Percentiles rank a stretch among this genome's conserved stretches.
Conservation (phyloP, 2,888 invertebrate species). For the Lagria hirta region DNA sequence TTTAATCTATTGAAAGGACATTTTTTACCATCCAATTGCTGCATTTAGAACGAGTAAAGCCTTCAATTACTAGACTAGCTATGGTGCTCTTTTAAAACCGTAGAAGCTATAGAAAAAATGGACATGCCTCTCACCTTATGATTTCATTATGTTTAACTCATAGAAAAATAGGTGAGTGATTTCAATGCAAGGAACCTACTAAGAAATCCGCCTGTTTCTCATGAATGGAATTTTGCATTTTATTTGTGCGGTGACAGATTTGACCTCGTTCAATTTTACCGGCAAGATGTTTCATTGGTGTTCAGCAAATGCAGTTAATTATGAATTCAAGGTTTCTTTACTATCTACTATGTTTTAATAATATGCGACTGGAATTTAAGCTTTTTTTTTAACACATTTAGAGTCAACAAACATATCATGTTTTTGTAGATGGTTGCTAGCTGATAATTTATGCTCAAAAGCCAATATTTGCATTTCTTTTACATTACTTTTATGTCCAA, state of each 20-base stretch:
- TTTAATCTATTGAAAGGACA: too few species aligned
- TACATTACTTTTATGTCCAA: too few species aligned
- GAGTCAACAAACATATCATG: too few species aligned
- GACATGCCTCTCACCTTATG: conserved; percentile 16
- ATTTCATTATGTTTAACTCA: conserved; percentile 13
- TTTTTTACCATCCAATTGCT: conserved; percentile 10
- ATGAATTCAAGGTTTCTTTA: conserved; percentile 10
- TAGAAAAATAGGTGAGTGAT: conserved; percentile 14
- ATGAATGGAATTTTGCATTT: conserved; percentile 27
- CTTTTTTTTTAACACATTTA: too few species aligned
- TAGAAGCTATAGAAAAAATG: conserved; percentile 14
- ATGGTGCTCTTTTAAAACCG: conserved; percentile 11
- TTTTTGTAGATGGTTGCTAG: too few species aligned
- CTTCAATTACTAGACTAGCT: conserved; percentile 13
- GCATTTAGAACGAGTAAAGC: conserved; percentile 7
- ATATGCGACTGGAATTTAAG: too few species aligned
- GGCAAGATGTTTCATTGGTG: conserved; percentile 15
- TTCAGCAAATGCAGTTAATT: conserved; percentile 7
- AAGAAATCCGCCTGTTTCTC: conserved; percentile 17
- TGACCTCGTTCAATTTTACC: conserved; percentile 23
- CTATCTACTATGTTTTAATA: too few species aligned
- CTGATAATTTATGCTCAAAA: too few species aligned
- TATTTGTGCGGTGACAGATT: conserved; percentile 17
- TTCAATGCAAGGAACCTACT: conserved; percentile 14
- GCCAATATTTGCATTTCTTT: too few species aligned